Evolutionary conservation across 2,113 vertebrate species (phyloP), one percentile per base, ranked within the genome.

Genomic region (Phalacrocorax brasilianus): DNA sequence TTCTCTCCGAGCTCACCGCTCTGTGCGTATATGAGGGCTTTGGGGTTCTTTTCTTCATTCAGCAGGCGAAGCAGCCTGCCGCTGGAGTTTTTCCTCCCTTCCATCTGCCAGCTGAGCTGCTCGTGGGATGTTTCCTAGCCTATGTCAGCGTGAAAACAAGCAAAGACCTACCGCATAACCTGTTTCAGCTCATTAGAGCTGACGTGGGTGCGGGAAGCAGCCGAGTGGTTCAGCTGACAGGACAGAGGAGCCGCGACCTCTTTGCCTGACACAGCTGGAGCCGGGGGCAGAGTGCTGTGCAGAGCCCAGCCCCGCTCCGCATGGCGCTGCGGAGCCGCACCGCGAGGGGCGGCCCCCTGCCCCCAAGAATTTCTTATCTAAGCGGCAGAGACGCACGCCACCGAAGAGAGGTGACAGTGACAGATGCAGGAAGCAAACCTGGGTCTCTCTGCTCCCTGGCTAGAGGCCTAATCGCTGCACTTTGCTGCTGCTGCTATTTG

Each of bases 361-460:
- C 50, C 81, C 47, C 21, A 5, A 2, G 30, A 77, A 30, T 22
- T 16, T 20, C 68, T 67, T 3, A 0, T 0, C 14, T 1, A 14
- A 45, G 81, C 0, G 26, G 68, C 56, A n/a, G 76, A 56, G 77
- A 16, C 4, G 47, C 42, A 2, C 2, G 2, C 12, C 2, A 1
- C 14, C 4, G 3, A 21, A 75, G 38, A 50, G 95, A 83, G 91
- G 85, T 47, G 92, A 44, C 73, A 26, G 94, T 91, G 95, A 78
- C 63, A 42, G 88, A 81, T 42, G 83, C 56, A 12, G 85, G 85
- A 56, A 62, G 91, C 87, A 3, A 14, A 38, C 10, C 21, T 14
- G 2, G 59, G 56, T 32, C 84, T 76, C 92, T 92, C 1, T 45
- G 56, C 89, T 93, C 40, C 8, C 85, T 96, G 96, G 96, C 96